Evolutionary conservation across 2,888 invertebrate genomes (phyloP).

Genomic region (Colostygia pectinataria): DNA sequence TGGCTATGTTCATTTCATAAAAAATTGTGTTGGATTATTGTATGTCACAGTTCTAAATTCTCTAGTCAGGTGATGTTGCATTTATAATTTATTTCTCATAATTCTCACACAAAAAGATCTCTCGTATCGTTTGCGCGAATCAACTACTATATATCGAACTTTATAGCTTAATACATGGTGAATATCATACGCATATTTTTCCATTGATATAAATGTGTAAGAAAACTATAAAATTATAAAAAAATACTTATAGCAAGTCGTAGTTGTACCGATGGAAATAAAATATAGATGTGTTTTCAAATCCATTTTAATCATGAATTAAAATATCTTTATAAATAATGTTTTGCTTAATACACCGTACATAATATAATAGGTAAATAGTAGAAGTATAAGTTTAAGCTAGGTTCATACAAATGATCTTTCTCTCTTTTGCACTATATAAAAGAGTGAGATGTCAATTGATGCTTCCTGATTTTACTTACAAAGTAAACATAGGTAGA

Average conservation of each 20-base stretch:
- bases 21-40: conserved; percentile 22
- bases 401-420: conserved; percentile 12
- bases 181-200: conserved; percentile 75
- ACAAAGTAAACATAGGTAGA: conserved; percentile 24
- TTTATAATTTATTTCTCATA: conserved; percentile 74
- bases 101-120: conserved; percentile 11
- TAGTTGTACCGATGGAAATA: conserved; percentile 26
- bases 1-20: conserved; percentile 40
- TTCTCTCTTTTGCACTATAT: conserved; percentile 15
- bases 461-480: conserved; percentile 24
- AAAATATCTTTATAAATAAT: conserved; percentile 31
- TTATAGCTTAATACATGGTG: conserved; percentile 57
- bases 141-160: conserved; percentile 54
- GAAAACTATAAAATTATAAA: conserved; percentile 30
- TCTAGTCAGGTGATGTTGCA: conserved; percentile 76
- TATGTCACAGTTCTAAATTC: conserved; percentile 58
- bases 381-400: conserved; percentile 19
- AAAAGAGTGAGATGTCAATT: conserved; percentile 17
- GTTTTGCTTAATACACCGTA: conserved; percentile 34
- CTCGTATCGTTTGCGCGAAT: conserved; percentile 72
- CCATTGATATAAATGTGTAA: conserved; percentile 55
- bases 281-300: conserved; percentile 31
- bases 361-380: conserved; percentile 30
- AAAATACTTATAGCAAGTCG: conserved; percentile 31
- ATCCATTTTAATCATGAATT: conserved; percentile 33